phyloP scores from a whole-genome alignment of 1,140 invertebrate genomes.

The Zaprionus ornatus region DNA sequence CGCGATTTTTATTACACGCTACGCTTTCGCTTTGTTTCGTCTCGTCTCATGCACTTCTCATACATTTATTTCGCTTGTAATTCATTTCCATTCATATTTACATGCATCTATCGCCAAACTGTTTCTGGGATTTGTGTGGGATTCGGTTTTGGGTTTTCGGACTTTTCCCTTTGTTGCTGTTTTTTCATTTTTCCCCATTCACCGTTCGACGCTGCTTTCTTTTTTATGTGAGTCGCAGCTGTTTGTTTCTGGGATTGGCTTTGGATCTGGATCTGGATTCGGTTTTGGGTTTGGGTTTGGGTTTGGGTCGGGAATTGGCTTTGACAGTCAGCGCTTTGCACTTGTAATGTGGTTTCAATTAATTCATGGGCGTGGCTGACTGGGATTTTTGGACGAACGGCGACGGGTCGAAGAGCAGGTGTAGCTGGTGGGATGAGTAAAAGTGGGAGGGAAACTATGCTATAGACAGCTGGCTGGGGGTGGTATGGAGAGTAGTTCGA shows the following conservation, averaged over 20 bases:
- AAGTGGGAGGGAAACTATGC: not conserved
- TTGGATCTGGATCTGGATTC: conserved; percentile 19
- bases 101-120: conserved; percentile 62
- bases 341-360: conserved; percentile 76
- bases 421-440: not conserved
- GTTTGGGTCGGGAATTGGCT: conserved; percentile 43
- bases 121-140: conserved; percentile 68
- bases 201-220: not conserved
- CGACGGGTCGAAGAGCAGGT: conserved; percentile 23
- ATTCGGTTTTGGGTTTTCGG: conserved; percentile 39
- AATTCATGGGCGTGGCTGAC: conserved; percentile 65
- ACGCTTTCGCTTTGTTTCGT: conserved; percentile 53
- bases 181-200: conserved; percentile 28
- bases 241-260: conserved; percentile 31
- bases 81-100: conserved; percentile 82
- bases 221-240: conserved; percentile 69
- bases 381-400: conserved; percentile 18
- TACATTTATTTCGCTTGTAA: conserved; percentile 81
- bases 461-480: not conserved
- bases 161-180: conserved; percentile 13
- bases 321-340: conserved; percentile 63
- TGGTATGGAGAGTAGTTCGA: not conserved
- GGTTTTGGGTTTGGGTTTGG: conserved; percentile 40
- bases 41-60: conserved; percentile 63
- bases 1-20: conserved; percentile 56